These are phyloP conservation scores for Deilephila porcellus DNA, from an alignment of 2,888 invertebrate genomes.

Conservation along the genomic window DNA sequence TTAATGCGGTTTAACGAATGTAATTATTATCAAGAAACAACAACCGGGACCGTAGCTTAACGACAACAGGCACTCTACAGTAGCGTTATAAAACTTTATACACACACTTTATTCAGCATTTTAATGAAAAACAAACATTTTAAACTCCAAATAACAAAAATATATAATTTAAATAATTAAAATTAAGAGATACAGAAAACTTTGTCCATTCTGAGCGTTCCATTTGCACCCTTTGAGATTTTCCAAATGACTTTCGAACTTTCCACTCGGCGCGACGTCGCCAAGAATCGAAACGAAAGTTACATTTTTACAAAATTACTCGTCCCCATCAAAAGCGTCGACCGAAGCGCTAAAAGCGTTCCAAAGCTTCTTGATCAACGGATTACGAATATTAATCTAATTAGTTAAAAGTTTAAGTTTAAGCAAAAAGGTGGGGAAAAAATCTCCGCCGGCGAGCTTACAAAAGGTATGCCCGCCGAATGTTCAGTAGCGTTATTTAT, in stretches of 20 bases:
- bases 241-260: slow-evolving; percentile 59
- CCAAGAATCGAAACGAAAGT: slow-evolving; percentile 62
- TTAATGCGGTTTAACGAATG: not conserved
- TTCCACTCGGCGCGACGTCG: slow-evolving; percentile 66
- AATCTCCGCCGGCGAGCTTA: slow-evolving; percentile 42
- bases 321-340: slow-evolving; percentile 46
- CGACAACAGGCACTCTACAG: not conserved
- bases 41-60: slow-evolving; percentile 54
- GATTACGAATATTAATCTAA: slow-evolving; percentile 77
- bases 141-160: not conserved
- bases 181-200: slow-evolving; percentile 20
- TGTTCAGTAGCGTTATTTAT: not conserved
- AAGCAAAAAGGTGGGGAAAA: slow-evolving; percentile 70
- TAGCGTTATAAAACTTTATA: not conserved
- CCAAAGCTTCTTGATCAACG: slow-evolving; percentile 76
- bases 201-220: not conserved
- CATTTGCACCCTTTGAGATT: slow-evolving; percentile 31
- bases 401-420: slow-evolving; percentile 76
- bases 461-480: not conserved
- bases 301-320: slow-evolving; percentile 62
- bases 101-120: not conserved
- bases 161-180: slow-evolving; percentile 10
- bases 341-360: slow-evolving; percentile 76
- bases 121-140: slow-evolving; percentile 14
- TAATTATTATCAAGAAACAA: slow-evolving; percentile 54